Evolutionary conservation across 2,888 invertebrate species (phyloP).

Genomic region (Drosophila bunnanda): DNA sequence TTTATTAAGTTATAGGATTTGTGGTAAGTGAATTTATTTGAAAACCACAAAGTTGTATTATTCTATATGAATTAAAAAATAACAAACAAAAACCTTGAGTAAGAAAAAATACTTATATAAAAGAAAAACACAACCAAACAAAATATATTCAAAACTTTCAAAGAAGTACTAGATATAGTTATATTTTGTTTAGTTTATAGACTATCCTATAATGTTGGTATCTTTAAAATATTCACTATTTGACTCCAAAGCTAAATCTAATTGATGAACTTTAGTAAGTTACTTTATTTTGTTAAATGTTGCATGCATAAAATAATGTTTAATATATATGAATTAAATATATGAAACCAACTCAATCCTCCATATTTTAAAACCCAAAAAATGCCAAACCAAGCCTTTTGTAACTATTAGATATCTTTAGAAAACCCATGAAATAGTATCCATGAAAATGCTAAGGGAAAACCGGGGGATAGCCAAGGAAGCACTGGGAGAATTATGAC

Average conservation of each 20-base stretch:
- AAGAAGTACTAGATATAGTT: background rate
- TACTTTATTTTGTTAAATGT: no score
- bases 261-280: background rate
- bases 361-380: background rate
- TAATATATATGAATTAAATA: background rate
- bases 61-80: background rate
- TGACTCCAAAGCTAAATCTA: background rate
- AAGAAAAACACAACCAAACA: background rate
- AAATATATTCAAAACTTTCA: background rate
- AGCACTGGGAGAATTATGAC: constrained; percentile 51
- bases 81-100: background rate
- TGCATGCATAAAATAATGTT: no score
- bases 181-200: background rate
- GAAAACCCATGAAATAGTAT: constrained; percentile 9
- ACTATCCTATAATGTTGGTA: background rate
- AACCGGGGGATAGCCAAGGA: constrained; percentile 18
- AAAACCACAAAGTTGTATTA: background rate
- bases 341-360: background rate
- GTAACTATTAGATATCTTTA: background rate
- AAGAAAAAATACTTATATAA: background rate
- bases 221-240: background rate
- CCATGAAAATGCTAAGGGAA: constrained; percentile 15
- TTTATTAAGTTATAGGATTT: background rate
- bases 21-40: background rate
- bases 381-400: background rate